Percentiles rank a stretch among this genome's conserved stretches.
Evolutionary conservation across 2,113 vertebrate species (phyloP).

Genomic region (Cololabis saira): DNA sequence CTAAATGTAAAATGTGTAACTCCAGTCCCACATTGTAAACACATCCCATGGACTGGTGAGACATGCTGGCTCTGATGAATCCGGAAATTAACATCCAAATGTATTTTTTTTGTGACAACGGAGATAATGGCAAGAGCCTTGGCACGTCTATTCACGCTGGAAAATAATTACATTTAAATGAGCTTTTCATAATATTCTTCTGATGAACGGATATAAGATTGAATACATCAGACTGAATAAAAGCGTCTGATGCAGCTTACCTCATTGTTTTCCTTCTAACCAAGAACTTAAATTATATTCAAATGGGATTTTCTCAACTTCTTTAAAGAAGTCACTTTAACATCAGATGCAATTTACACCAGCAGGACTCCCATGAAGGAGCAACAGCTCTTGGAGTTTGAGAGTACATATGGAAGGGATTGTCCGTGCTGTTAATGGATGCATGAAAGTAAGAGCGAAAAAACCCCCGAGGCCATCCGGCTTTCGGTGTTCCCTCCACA

Average conservation of each 20-base stretch:
- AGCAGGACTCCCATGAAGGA: constrained; percentile 39
- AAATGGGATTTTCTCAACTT: constrained; percentile 26
- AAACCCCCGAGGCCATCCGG: constrained; percentile 35
- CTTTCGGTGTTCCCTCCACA: constrained; percentile 25
- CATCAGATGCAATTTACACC: constrained; percentile 49
- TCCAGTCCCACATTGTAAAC: constrained; percentile 1
- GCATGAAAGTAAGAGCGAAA: constrained; percentile 57
- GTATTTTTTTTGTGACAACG: constrained; percentile 37
- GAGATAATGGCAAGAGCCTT: constrained; percentile 36
- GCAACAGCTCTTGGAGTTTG: constrained; percentile 29
- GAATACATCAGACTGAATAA: constrained; percentile 9
- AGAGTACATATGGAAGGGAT: constrained; percentile 62
- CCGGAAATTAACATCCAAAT: constrained; percentile 16
- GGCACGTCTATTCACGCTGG: constrained; percentile 31
- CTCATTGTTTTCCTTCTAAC: not conserved
- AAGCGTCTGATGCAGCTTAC: not conserved
- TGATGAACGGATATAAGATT: no score
- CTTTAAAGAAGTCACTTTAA: constrained; percentile 35
- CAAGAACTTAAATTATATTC: constrained; percentile 1
- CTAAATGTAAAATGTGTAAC: constrained; percentile 1
- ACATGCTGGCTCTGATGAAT: constrained; percentile 27
- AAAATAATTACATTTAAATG: no score
- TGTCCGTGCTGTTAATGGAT: constrained; percentile 45
- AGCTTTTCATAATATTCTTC: no score
- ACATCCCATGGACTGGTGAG: constrained; percentile 16